Base-by-base conservation (phyloP, 2,113 vertebrate species). In the Gyps fulvus region DNA sequence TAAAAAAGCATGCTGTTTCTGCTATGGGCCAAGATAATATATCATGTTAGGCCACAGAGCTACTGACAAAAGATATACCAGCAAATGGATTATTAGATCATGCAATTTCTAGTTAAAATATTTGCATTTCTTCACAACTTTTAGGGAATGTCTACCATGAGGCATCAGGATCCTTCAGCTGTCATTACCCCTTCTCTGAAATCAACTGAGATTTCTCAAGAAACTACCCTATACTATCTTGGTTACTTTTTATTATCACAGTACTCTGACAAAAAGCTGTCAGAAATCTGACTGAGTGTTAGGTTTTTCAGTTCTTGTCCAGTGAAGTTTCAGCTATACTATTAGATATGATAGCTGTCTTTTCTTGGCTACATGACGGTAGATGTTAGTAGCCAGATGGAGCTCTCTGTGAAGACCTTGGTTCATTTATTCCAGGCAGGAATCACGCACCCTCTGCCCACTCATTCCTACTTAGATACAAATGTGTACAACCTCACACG, bases 381-480 rank as follows among this genome's bases (percentile, higher is more conserved):
- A 76, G 63, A 78, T 73, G 69, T 40, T 31, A 84, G 57, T 52
- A 85, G 90, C 83, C 92, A 97, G 89, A 96, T 76, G 86, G 92
- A 95, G 69, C 88, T 89, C 93, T 79, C 95, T 5, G 34, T 43
- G 94, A 74, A 69, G 80, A 87, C 77, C 69, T 82, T 91, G 76
- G 72, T 52, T 96, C 92, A 83, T 95, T 97, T 93, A 92, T 67
- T 94, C 77, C 80, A 76, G 63, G 76, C 85, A 93, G 95, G 90
- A 93, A 61, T 47, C 8, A 2, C 1, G 0, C 27, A 74, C 69
- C 80, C 83, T 87, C 95, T 97, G 86, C 88, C 80, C 69, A 78
- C 79, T 93, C 67, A 12, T 86, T 94, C 81, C 88, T 81, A 54
- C 83, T 84, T 18, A 74, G 38, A 49, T 49, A 94, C 80, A 91